Percentiles rank a stretch among this genome's conserved stretches.
Conservation (phyloP, 92 coral and sea anemone species). For the Pocillopora meandrina region DNA sequence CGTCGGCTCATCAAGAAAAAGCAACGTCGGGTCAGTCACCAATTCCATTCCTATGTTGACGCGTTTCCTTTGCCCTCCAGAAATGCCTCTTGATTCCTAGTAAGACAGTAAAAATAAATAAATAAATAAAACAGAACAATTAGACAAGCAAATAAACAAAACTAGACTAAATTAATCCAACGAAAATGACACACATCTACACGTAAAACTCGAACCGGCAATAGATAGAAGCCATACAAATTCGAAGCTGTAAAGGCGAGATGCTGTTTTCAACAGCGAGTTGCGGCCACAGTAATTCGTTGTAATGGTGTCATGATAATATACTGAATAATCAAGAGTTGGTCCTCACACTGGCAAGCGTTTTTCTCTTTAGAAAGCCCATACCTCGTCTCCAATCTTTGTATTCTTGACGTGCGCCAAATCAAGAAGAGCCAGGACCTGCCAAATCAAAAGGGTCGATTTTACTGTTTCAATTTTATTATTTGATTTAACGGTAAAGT, state of each 20-base stretch:
- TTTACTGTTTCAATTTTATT: too few species aligned
- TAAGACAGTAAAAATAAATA: neutral
- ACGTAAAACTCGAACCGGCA: too few species aligned
- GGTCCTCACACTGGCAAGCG: too few species aligned
- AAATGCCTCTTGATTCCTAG: slow-evolving; percentile 87
- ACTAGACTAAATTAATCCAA: neutral
- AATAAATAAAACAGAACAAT: neutral
- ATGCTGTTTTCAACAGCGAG: too few species aligned
- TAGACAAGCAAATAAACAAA: neutral
- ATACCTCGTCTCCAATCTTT: slow-evolving; percentile 1
- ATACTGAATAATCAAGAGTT: too few species aligned
- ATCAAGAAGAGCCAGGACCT: neutral
- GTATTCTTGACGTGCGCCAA: neutral
- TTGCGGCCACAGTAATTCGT: too few species aligned
- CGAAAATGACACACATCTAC: neutral
- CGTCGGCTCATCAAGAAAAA: slow-evolving; percentile 97
- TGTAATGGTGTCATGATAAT: too few species aligned
- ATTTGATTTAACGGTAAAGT: too few species aligned
- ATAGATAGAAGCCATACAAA: too few species aligned
- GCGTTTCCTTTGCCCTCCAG: slow-evolving; percentile 95
- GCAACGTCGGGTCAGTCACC: slow-evolving; percentile 80
- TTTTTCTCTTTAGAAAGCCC: neutral
- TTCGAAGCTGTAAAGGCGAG: too few species aligned
- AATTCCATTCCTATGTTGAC: slow-evolving; percentile 97
- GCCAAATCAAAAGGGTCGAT: neutral